These are phyloP conservation scores for Maniola hyperantus DNA, from an alignment of 2,888 invertebrate species.

Conservation along the genomic window DNA sequence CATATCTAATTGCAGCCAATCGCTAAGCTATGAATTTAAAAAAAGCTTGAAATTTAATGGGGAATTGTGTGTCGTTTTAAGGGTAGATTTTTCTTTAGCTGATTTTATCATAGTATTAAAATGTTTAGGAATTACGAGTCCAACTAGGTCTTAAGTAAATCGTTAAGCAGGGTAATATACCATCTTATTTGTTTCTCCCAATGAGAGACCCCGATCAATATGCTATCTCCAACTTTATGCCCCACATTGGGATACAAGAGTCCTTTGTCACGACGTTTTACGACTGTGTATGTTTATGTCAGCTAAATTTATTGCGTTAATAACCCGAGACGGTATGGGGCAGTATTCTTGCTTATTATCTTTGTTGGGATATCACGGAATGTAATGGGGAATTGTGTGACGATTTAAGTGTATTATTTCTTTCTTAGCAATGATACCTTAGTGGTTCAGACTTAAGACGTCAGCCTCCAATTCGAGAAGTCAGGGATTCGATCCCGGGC, in stretches of 20 bases:
- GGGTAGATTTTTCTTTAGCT: no score
- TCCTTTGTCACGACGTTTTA: constrained; percentile 51
- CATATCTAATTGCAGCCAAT: no score
- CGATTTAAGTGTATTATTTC: background rate
- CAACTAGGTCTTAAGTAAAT: no score
- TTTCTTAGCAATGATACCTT: background rate
- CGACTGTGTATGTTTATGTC: constrained; percentile 58
- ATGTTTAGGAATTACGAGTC: no score
- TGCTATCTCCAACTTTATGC: constrained; percentile 41
- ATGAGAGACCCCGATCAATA: constrained; percentile 35
- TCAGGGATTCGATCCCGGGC: no score
- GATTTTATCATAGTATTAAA: no score
- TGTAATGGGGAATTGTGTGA: constrained; percentile 1
- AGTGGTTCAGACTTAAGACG: no score
- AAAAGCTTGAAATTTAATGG: no score
- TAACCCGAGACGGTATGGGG: constrained; percentile 43
- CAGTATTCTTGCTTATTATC: constrained; percentile 30
- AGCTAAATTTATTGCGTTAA: constrained; percentile 60
- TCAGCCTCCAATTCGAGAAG: no score
- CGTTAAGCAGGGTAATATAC: no score
- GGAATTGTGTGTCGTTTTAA: no score
- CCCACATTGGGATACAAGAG: constrained; percentile 40
- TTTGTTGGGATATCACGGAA: constrained; percentile 9
- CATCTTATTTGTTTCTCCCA: constrained; percentile 13
- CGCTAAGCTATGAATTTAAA: no score